Evolutionary conservation across 1,140 invertebrate species (phyloP), one percentile per base, ranked within the genome.

Genomic region (Chymomyza costata): DNA sequence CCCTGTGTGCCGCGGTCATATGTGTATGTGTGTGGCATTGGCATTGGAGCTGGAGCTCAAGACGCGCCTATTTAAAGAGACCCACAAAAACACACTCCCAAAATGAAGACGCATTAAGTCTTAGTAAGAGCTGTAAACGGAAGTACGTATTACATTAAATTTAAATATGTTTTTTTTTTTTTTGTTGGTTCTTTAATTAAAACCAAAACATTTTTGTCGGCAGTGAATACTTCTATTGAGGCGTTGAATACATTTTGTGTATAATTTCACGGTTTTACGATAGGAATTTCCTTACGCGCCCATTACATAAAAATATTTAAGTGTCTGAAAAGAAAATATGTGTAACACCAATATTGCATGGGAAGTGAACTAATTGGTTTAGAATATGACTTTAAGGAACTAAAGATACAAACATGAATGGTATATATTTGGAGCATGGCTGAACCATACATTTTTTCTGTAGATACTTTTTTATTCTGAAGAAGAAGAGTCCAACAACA

Each of bases 201-300:
- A 76, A 63, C 56, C 71, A 48, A 78, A 66, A 76, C 76, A 60
- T 76, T 65, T 57, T 35, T 71, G 67, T 62, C 31, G 50, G 31
- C 32, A 2, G 19, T 43, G 34, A 17, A 50, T 32, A 18, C 44
- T 53, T 47, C 11, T 28, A 31, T 21, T 41, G 34, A 51, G 41
- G 61, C 56, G 61, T 70, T 58, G 78, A 76, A 76, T 76, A 65
- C 70, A 78, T 68, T 76, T 76, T 78, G 70, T 76, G 76, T 76
- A 65, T 76, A 71, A 76, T 76, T 76, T 76, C 71, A 78, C 53
- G 70, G 61, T 66, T 76, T 76, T 70, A 76, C 56, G 65, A 43
- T 57, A 50, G 67, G 43, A 48, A 54, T 54, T 56, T 49, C 50
- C 44, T 31, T 32, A 13, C 16, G 3, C 28, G 16, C 21, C 48